These are phyloP conservation scores for Ptychoptera albimana DNA, from an alignment of 2,888 invertebrate species.

Conservation along the genomic window DNA sequence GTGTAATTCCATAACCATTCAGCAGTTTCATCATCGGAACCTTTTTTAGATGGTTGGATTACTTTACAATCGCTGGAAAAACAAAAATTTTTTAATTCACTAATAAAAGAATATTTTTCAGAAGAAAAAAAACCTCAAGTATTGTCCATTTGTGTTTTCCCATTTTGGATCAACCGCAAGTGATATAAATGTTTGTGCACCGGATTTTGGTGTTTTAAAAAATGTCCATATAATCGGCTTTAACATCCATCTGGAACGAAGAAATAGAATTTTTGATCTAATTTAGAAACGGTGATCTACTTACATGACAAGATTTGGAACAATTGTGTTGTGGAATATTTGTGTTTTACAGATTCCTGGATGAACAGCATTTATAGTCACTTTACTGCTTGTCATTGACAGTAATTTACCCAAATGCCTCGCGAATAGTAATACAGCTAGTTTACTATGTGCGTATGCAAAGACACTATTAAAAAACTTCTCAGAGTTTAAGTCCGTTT, in stretches of 20 bases:
- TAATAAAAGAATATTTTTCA: not conserved
- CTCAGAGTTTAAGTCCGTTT: slow-evolving; percentile 55
- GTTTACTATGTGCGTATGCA: slow-evolving; percentile 62
- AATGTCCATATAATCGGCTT: slow-evolving; percentile 20
- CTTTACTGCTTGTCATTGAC: slow-evolving; percentile 38
- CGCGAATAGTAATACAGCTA: slow-evolving; percentile 62
- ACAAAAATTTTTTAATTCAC: not conserved
- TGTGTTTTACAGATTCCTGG: slow-evolving; percentile 72
- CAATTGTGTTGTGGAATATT: slow-evolving; percentile 45
- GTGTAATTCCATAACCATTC: slow-evolving; percentile 42
- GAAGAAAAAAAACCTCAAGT: slow-evolving; percentile 20
- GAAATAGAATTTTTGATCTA: not conserved
- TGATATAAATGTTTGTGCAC: slow-evolving; percentile 27
- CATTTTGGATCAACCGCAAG: slow-evolving; percentile 26
- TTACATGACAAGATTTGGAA: slow-evolving; percentile 36
- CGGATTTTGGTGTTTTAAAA: slow-evolving; percentile 21
- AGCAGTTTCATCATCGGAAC: slow-evolving; percentile 36
- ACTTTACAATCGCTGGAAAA: slow-evolving; percentile 43
- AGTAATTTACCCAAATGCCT: slow-evolving; percentile 47
- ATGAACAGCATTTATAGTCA: slow-evolving; percentile 68
- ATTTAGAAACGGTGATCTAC: slow-evolving; percentile 11
- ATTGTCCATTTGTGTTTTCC: slow-evolving; percentile 19
- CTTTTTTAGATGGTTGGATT: slow-evolving; percentile 33
- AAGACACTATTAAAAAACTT: slow-evolving; percentile 31
- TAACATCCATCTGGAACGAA: slow-evolving; percentile 12